phyloP scores from a whole-genome alignment of 2,113 vertebrate species.

The Theropithecus gelada region DNA sequence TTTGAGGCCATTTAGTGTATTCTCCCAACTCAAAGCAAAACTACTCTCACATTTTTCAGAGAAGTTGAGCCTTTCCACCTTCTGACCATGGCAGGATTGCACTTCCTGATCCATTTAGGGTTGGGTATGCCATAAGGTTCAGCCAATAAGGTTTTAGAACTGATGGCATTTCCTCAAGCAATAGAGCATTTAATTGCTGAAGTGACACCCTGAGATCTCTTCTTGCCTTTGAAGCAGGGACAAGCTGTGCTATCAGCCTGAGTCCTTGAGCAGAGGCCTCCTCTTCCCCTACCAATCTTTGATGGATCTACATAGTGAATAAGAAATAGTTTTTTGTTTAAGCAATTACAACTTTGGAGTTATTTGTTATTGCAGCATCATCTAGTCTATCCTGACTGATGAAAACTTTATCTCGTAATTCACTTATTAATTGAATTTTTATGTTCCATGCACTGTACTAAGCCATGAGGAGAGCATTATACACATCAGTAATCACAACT shows the following conservation, averaged over 20 bases:
- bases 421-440: not conserved
- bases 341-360: not conserved
- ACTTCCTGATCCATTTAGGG: not conserved
- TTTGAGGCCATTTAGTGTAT: not conserved
- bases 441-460: not conserved
- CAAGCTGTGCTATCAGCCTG: not conserved
- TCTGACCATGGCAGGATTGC: not conserved
- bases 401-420: not conserved
- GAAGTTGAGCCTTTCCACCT: not conserved
- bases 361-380: conserved; percentile 25
- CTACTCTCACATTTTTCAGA: not conserved
- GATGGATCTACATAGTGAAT: not conserved
- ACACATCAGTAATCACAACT: not conserved
- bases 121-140: not conserved
- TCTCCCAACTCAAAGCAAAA: not conserved
- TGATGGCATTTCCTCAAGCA: not conserved
- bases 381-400: not conserved
- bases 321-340: not conserved
- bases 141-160: not conserved
- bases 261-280: not conserved
- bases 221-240: not conserved
- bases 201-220: not conserved
- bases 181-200: not conserved
- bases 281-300: not conserved
- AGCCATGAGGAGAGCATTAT: not conserved